A percentile compares a stretch with the other conserved stretches of the same genome.
Evolutionary conservation across 2,888 invertebrate species (phyloP).

Genomic region (Amphipoea oculea): DNA sequence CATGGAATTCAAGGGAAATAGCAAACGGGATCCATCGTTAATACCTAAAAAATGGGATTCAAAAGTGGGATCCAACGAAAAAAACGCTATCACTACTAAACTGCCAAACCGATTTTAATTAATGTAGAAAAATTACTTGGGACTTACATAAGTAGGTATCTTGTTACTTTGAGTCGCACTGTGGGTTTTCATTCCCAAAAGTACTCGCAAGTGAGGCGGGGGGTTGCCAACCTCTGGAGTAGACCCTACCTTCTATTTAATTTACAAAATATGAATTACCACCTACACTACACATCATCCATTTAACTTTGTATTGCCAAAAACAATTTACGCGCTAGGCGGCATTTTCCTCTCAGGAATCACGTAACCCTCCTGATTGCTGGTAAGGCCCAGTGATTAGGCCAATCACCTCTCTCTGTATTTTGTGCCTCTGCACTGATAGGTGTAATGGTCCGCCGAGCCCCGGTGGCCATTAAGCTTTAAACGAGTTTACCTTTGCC

Average conservation of each 20-base stretch:
- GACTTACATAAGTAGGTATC: no score
- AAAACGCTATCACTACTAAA: no score
- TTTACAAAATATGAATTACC: not conserved
- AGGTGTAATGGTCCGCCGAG: constrained; percentile 30
- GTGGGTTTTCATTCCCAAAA: not conserved
- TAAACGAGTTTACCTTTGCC: constrained; percentile 40
- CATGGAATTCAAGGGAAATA: no score
- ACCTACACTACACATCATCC: not conserved
- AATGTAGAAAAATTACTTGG: no score
- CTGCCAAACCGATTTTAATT: no score
- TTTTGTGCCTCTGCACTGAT: constrained; percentile 31
- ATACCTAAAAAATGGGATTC: no score
- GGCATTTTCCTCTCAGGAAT: not conserved
- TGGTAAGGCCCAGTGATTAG: constrained; percentile 33
- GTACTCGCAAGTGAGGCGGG: not conserved
- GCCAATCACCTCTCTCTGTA: constrained; percentile 34
- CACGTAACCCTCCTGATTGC: constrained; percentile 21
- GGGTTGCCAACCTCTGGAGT: not conserved
- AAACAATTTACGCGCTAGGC: not conserved
- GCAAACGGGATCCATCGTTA: no score
- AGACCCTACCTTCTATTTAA: not conserved
- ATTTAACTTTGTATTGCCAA: not conserved
- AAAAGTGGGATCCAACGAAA: no score
- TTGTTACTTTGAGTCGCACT: not conserved
- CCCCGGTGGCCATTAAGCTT: constrained; percentile 44